Percentiles rank a stretch among this genome's conserved stretches.
These are phyloP conservation scores for Sitta carolinensis DNA, from an alignment of 2,797 vertebrate genomes.

Conservation along the genomic window DNA sequence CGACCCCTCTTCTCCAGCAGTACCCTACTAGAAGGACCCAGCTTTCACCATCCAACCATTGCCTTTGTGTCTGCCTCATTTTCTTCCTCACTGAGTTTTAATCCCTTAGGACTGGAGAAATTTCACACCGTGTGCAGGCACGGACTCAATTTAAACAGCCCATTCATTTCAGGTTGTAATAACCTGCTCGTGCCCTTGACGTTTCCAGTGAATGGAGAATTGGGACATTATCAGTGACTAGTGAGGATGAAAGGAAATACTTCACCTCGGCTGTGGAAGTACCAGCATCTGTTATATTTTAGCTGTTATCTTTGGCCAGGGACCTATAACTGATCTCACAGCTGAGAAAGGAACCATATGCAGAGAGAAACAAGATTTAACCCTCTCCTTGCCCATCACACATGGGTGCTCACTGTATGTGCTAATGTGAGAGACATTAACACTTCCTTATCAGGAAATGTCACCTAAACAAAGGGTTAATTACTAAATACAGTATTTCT, in stretches of 20 bases:
- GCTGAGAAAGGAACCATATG: constrained; percentile 63
- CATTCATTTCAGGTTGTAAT: constrained; percentile 46
- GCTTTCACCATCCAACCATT: neutral
- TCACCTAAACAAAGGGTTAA: constrained; percentile 1
- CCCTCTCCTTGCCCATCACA: constrained; percentile 36
- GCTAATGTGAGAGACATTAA: constrained; percentile 55
- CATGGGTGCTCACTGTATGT: neutral
- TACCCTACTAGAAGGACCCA: fast-evolving
- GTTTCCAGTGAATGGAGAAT: constrained; percentile 46
- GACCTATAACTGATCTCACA: constrained; percentile 64
- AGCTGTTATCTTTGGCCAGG: constrained; percentile 69
- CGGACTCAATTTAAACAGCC: neutral
- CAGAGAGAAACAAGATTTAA: constrained; percentile 45
- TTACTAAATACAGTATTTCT: neutral
- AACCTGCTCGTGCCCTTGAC: constrained; percentile 59
- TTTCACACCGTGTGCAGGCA: fast-evolving
- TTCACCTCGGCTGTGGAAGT: constrained; percentile 58
- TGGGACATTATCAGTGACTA: constrained; percentile 58
- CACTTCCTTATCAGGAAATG: neutral
- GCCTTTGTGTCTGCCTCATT: neutral
- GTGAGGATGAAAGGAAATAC: constrained; percentile 70
- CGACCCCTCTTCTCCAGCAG: fast-evolving
- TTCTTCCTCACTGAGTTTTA: neutral
- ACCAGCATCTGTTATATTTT: constrained; percentile 65
- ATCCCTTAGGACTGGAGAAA: neutral